Conservation (phyloP, 2,888 invertebrate species). For the Rotaria socialis region DNA sequence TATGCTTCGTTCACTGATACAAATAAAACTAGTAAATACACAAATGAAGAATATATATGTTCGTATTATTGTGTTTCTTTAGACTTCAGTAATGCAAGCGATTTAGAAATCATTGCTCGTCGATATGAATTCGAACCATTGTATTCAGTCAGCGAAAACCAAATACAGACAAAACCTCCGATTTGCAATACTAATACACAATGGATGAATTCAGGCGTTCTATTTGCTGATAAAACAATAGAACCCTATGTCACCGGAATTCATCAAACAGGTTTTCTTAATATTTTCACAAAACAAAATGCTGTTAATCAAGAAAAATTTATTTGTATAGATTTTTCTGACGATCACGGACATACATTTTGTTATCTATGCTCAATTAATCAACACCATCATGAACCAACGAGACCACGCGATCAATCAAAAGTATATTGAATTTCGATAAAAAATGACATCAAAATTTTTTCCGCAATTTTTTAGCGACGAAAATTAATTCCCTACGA, state of each 20-base stretch:
- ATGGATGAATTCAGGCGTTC: slow-evolving; percentile 16
- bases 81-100: background rate
- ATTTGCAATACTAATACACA: background rate
- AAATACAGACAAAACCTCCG: background rate
- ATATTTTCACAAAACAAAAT: too few species aligned
- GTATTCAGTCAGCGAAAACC: background rate
- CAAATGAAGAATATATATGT: background rate
- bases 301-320: too few species aligned
- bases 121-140: background rate
- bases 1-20: background rate
- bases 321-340: background rate
- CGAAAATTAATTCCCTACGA: slow-evolving; percentile 20
- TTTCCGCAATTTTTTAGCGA: background rate
- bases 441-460: background rate
- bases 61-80: background rate
- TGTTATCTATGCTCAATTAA: slow-evolving; percentile 32
- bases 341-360: slow-evolving; percentile 30
- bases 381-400: background rate
- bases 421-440: background rate
- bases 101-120: background rate
- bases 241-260: background rate
- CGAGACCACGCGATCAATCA: background rate
- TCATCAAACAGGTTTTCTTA: background rate
- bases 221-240: slow-evolving; percentile 12
- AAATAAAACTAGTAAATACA: background rate